A percentile compares a stretch with the other conserved stretches of the same genome.
Conservation (phyloP, 2,888 invertebrate species). For the Carpatolechia fugitivella region DNA sequence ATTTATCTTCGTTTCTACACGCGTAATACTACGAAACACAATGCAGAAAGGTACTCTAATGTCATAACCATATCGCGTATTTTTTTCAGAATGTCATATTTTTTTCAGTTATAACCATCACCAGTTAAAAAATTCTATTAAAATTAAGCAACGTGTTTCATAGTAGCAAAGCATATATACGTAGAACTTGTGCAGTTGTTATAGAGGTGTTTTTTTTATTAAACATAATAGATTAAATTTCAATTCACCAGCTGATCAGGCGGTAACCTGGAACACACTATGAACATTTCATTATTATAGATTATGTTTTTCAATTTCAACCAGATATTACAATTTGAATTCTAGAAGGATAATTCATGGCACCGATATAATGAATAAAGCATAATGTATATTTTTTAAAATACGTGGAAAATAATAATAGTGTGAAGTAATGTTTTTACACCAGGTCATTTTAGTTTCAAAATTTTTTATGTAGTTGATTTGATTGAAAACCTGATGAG, state of each 20-base stretch:
- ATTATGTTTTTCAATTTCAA: background rate
- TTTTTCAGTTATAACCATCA: background rate
- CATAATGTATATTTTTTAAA: too few relatives aligned
- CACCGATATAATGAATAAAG: too few relatives aligned
- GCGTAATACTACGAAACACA: background rate
- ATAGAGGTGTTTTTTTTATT: background rate
- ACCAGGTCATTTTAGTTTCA: too few relatives aligned
- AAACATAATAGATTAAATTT: too few relatives aligned
- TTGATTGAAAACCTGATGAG: too few relatives aligned
- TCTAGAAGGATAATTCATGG: too few relatives aligned
- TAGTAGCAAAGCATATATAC: background rate
- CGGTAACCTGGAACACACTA: constrained; percentile 57
- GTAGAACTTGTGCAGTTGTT: background rate
- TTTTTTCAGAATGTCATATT: too few relatives aligned
- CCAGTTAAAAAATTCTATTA: background rate
- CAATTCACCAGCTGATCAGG: constrained; percentile 12
- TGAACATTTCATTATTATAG: background rate
- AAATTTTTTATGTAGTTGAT: too few relatives aligned
- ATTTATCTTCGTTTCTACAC: background rate
- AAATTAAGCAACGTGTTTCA: background rate
- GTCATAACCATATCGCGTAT: too few relatives aligned
- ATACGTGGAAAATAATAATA: too few relatives aligned
- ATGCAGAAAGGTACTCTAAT: background rate
- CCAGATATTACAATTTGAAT: too few relatives aligned
- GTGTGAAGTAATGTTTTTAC: too few relatives aligned